Evolutionary conservation across 2,797 vertebrate genomes (phyloP), one percentile per base, ranked within the genome.

Genomic region (Pyrocephalus nanus): DNA sequence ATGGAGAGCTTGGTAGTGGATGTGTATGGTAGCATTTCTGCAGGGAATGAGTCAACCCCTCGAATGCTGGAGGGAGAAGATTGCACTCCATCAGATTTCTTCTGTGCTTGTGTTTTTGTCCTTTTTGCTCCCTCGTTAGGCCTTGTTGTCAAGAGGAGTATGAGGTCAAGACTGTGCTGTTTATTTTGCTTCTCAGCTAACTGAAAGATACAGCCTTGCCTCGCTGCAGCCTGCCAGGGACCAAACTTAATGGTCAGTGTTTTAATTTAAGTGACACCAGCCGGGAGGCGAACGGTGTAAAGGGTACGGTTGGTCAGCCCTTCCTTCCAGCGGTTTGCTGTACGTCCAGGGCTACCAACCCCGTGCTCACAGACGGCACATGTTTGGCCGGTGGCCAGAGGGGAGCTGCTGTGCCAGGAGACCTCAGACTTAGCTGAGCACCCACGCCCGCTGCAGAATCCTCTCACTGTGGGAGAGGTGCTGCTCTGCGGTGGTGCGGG

Each of bases 281-380:
- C 81, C 3, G 0, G 32, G 66, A 54, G 47, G 65, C 2, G 0
- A 16, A 30, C 0, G 0, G 40, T 0, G 0, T 57, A 40, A 71
- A 86, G 69, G 67, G 48, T 48, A 62, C 1, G 8, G 32, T 51
- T 0, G 2, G 78, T 88, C 91, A 78, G 43, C 36, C 47, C 58
- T 78, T 60, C 73, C 76, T 62, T 75, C 27, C 73, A 34, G 58
- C 1, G 0, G 19, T 55, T 77, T 69, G 45, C 74, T 64, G 48
- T 15, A 32, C 55, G 13, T 48, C 43, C 69, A 40, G 17, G 73
- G 51, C 71, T 55, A 2, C 30, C 3, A 0, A 36, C 55, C 58
- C 27, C 42, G 34, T 47, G 53, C 69, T 88, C 1, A 0, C 75
- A 69, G 82, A 65, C 2, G 3, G 20, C 3, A 4, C 5, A 1